Evolutionary conservation across 2,113 vertebrate species (phyloP), one percentile per base, ranked within the genome.

Genomic region (Cnemophilus loriae): DNA sequence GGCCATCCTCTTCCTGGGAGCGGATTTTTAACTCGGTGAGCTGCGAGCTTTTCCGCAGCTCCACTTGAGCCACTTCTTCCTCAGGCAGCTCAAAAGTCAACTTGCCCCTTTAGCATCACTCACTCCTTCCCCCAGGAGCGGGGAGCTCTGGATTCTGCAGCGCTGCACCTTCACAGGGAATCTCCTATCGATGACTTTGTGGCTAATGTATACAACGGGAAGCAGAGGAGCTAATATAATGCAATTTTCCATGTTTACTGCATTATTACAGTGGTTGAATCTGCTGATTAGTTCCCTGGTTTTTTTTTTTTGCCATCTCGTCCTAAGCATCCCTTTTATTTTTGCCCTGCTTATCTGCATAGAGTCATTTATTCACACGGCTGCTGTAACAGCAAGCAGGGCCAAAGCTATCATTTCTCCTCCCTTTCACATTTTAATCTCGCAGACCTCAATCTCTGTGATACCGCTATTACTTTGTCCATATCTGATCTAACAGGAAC

Each of bases 341-440:
- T 95, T 86, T 75, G 55, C 52, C 67, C 57, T 82, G 89, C 76
- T 89, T 89, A 96, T 96, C 95, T 96, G 91, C 93, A 89, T 87
- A 89, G 23, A 16, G 81, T 68, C 84, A 88, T 95, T 95, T 94
- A 86, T 52, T 41, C 35, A 2, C 71, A 30, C 1, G 41, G 74
- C 76, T 78, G 94, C 61, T 53, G 49, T 81, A 84, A 75, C 84
- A 33, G 87, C 90, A 63, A 94, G 83, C 70, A 56, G 60, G 91
- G 84, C 93, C 86, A 87, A 82, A 93, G 88, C 83, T 67, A 63
- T 95, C 88, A 91, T 86, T 95, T 81, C 92, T 96, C 89, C 77
- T 97, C 91, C 94, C 76, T 90, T 87, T 90, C 79, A 67, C 93
- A 92, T 92, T 91, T 84, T 90, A 94, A 93, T 95, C 93, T 95